These are phyloP conservation scores for Tineola bisselliella DNA, from an alignment of 2,888 invertebrate species.

Conservation along the genomic window DNA sequence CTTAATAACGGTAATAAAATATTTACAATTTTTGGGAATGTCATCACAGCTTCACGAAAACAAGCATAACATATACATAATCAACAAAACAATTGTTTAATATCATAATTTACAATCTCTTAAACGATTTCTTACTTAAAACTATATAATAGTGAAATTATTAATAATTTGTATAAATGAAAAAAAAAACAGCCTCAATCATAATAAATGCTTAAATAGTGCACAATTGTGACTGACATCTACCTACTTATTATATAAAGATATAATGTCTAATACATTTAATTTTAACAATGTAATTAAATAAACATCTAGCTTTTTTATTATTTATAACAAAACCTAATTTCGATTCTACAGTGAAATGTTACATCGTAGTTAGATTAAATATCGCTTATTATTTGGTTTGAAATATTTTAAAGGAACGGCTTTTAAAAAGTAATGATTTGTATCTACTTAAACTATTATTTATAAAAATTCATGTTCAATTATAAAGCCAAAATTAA, in stretches of 20 bases:
- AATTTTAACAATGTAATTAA: neutral
- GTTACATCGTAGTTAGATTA: neutral
- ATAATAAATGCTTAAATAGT: constrained; percentile 61
- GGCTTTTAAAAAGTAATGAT: neutral
- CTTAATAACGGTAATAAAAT: constrained; percentile 47
- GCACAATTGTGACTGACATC: constrained; percentile 18
- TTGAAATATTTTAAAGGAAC: neutral
- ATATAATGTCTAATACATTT: neutral
- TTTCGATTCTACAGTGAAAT: neutral
- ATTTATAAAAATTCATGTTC: neutral
- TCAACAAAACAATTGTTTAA: constrained; percentile 51
- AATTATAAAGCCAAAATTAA: neutral
- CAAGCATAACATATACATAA: constrained; percentile 53
- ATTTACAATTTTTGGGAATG: constrained; percentile 65
- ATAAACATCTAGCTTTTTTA: neutral
- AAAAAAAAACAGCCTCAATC: constrained; percentile 45
- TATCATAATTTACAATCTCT: constrained; percentile 23
- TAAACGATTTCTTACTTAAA: constrained; percentile 25
- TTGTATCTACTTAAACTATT: neutral
- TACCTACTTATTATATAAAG: neutral
- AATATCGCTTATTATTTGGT: neutral
- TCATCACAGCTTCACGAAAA: constrained; percentile 67
- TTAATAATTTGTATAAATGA: constrained; percentile 39
- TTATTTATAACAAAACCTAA: neutral
- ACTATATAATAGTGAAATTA: constrained; percentile 27